Evolutionary conservation across 2,888 invertebrate species (phyloP).

Genomic region (Brenthis daphne): DNA sequence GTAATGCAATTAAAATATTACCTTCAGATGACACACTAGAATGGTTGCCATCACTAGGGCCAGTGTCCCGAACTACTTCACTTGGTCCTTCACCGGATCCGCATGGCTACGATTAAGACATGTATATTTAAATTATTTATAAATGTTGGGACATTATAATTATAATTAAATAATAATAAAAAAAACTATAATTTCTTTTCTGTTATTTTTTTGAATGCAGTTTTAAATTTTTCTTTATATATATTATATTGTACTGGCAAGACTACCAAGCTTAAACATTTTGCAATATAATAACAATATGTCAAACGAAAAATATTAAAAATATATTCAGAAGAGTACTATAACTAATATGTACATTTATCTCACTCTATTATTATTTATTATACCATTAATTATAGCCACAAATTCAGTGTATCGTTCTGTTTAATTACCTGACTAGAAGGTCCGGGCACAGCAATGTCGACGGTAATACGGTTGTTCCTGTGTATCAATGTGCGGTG

Average conservation of each 20-base stretch:
- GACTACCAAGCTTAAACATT: too few relatives aligned
- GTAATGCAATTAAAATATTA: conserved; percentile 17
- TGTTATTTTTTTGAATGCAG: not conserved
- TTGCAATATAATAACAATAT: too few relatives aligned
- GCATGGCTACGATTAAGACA: conserved; percentile 53
- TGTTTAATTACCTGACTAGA: conserved; percentile 58
- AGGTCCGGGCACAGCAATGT: conserved; percentile 70
- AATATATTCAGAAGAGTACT: too few relatives aligned
- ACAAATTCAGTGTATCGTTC: not conserved
- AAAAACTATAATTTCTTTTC: not conserved
- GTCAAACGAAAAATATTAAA: too few relatives aligned
- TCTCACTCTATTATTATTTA: too few relatives aligned
- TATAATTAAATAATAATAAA: not conserved
- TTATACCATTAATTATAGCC: too few relatives aligned
- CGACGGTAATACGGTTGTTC: conserved; percentile 69
- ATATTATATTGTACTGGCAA: too few relatives aligned
- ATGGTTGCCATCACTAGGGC: conserved; percentile 88
- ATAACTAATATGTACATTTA: too few relatives aligned
- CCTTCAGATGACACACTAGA: conserved; percentile 98
- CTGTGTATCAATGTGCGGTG: conserved; percentile 61
- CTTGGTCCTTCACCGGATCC: conserved; percentile 56
- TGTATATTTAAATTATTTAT: not conserved
- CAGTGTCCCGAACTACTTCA: conserved; percentile 56
- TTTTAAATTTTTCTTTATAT: not conserved
- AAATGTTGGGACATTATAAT: too few relatives aligned